Base-by-base conservation (phyloP, 2,797 vertebrate species). In the Pipistrellus kuhlii region DNA sequence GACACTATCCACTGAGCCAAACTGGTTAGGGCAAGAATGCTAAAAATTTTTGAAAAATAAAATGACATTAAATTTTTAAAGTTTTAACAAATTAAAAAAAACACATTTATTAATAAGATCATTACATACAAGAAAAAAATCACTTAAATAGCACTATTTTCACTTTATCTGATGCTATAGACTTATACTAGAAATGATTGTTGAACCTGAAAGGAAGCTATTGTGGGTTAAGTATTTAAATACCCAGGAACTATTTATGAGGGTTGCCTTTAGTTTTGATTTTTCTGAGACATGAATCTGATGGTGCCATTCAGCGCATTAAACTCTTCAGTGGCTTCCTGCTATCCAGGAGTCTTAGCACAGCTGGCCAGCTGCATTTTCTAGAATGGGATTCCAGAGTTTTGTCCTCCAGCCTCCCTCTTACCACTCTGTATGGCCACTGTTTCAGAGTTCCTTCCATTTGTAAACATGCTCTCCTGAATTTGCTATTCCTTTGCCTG, bases 281-380 rank as follows among this genome's bases (percentile, higher is more conserved):
- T 95, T 95, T 84, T 86, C 41, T 87, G 71, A 88, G 38, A 66
- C 27, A 35, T 14, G 57, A 48, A 82, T 78, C 48, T 85, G 80
- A 44, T 57, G 23, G 6, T 53, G 21, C 21, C 9, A 30, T 53
- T 13, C 18, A 21, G 88, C 68, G 6, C n/a, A 35, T 35, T 88
- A 66, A 77, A 76, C 78, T 32, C 35, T 66, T 83, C 13, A 27
- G 23, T 48, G 55, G 30, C 30, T 76, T 78, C 23, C 15, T 20
- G 2, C 21, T 32, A 11, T 72, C 69, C n/a, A 53, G 9, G 10
- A 30, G 77, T 48, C 62, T 78, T 90, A 77, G 23, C 23, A 46
- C n/a, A n/a, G 30, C 18, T 82, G 80, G 41, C 30, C 41, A 32
- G 30, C 41, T 32, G 80, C 13, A 30, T 66, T 66, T 66, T 82